These are phyloP conservation scores for Hepsetus odoe DNA, from an alignment of 2,113 vertebrate genomes.

Conservation along the genomic window DNA sequence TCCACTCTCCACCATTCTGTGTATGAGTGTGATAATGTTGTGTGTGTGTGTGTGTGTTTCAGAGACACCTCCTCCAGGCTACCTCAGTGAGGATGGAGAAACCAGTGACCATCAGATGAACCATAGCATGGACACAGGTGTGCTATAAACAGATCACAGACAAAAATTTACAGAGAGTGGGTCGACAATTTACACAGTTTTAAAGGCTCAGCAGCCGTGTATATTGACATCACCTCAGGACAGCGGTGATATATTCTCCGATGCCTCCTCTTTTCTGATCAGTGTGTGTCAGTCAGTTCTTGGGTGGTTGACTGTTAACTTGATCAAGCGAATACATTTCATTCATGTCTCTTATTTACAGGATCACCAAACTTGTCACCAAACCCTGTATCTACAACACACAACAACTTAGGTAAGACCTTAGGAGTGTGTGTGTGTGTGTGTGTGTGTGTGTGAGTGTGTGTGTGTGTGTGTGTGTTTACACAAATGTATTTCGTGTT, in stretches of 20 bases:
- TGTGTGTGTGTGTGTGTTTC: conserved; percentile 49
- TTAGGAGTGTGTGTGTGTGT: neutral
- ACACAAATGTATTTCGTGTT: conserved; percentile 41
- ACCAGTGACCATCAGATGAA: conserved; percentile 98
- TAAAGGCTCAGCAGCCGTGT: no score
- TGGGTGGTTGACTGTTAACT: no score
- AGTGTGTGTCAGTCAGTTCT: no score
- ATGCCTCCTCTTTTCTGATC: no score
- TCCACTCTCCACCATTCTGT: neutral
- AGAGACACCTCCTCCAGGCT: conserved; percentile 98
- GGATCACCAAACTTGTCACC: conserved; percentile 96
- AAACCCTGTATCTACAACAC: conserved; percentile 94
- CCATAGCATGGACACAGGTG: conserved; percentile 95
- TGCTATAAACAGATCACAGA: neutral
- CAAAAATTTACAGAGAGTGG: neutral
- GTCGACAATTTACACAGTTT: no score
- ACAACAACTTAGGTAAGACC: conserved; percentile 92
- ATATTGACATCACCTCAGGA: no score
- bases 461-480: conserved; percentile 1
- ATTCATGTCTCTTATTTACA: conserved; percentile 65
- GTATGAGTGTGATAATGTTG: conserved; percentile 14
- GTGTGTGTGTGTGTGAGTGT: conserved; percentile 19
- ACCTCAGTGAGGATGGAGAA: conserved; percentile 99
- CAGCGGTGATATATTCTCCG: no score
- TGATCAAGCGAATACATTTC: neutral